Percentiles rank a stretch among this genome's conserved stretches.
These are phyloP conservation scores for Sphaeridia pumilis DNA, from an alignment of 2,888 invertebrate genomes.

Conservation along the genomic window DNA sequence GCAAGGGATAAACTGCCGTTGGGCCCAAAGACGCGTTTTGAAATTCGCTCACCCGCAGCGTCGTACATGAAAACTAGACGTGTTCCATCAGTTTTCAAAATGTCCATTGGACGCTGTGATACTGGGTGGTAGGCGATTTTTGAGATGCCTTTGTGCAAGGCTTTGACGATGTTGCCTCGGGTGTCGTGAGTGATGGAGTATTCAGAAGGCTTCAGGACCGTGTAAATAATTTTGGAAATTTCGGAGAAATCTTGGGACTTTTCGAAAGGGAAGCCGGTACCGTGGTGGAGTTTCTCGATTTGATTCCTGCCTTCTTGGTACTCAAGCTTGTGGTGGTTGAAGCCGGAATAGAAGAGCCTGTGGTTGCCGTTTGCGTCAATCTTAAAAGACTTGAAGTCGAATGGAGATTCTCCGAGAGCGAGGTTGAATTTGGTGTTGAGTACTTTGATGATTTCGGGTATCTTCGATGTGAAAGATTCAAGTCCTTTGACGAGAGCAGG, in stretches of 20 bases:
- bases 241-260: no score
- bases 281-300: background rate
- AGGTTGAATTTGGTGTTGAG: background rate
- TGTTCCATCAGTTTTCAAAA: conserved; percentile 14
- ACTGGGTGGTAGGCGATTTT: conserved; percentile 27
- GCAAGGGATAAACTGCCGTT: background rate
- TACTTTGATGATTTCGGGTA: conserved; percentile 2
- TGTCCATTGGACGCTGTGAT: conserved; percentile 3
- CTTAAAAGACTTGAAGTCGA: conserved; percentile 21
- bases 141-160: conserved; percentile 26
- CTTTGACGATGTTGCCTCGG: conserved; percentile 26
- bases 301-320: conserved; percentile 14
- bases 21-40: conserved; percentile 12
- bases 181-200: conserved; percentile 21
- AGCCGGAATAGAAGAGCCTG: conserved; percentile 19
- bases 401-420: conserved; percentile 8
- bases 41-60: conserved; percentile 18
- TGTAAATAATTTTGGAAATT: no score
- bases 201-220: no score
- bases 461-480: background rate
- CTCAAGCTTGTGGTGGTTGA: conserved; percentile 12
- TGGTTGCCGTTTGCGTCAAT: conserved; percentile 27
- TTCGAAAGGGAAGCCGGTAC: no score
- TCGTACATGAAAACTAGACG: conserved; percentile 14
- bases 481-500: background rate